Evolutionary conservation across 2,113 vertebrate genomes (phyloP), one percentile per base, ranked within the genome.

Genomic region (Heloderma charlesbogerti): DNA sequence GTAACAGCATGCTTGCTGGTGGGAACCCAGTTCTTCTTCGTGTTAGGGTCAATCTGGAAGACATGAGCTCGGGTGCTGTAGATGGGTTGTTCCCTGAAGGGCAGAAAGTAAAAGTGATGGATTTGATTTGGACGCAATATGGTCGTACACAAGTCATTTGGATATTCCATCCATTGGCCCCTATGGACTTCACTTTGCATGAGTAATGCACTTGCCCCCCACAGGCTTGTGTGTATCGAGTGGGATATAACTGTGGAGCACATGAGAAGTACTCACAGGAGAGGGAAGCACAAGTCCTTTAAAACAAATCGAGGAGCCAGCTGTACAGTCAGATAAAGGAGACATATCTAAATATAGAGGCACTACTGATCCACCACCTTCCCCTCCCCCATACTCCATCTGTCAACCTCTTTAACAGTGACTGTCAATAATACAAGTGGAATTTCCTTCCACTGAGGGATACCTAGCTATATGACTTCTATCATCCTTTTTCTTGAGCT

Each of bases 11-110:
- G 99, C 97, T 99, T 99, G 98, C 99, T 99, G 97, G 99, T 99
- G 94, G 99, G 98, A 96, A 99, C 97, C 99, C 99, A 99, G 98
- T 99, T 99, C 97, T 99, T 99, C 97, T 99, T 99, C 93, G 99
- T 99, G 97, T 98, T 99, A 94, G 99, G 99, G 97, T 99, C 99
- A 88, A 99, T 99, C 97, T 99, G 99, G 99, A 99, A 99, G 98
- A 99, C 99, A 69, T 99, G 99, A 96, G 99, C 99, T 97, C 98
- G 96, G 74, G 99, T 99, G 97, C 98, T 99, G 98, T 98, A 99
- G 98, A 99, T 99, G 96, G 99, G 99, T 97, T 99, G 99, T 94
- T 99, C 99, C 97, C 99, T 99, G 95, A 96, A 97, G 86, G 95
- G 96, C 0, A 98, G 90, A 97, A 97, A 98, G 95, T 96, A 98